These are phyloP conservation scores for Meandrina meandrites DNA, from an alignment of 92 coral and sea anemone species.

Conservation along the genomic window DNA sequence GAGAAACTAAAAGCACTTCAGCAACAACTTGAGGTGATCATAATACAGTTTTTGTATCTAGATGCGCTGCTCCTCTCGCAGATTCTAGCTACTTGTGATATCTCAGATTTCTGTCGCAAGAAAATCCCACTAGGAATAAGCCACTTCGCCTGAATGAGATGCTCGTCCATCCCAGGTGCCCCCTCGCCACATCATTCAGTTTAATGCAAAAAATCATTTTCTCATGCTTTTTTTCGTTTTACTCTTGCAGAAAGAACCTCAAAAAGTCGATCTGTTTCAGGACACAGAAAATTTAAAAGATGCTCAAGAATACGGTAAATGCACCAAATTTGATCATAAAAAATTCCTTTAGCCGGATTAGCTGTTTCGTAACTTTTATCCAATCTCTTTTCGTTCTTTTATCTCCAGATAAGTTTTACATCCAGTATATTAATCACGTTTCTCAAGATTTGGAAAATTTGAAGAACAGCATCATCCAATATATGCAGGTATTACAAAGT, in stretches of 20 bases:
- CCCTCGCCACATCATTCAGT: neutral
- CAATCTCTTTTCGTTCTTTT: neutral
- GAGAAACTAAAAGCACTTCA: conserved; percentile 67
- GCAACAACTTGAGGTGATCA: conserved; percentile 75
- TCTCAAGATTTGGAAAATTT: conserved; percentile 49
- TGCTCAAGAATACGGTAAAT: conserved; percentile 45
- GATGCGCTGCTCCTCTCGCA: neutral
- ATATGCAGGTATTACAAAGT: conserved; percentile 80
- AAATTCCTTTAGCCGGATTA: neutral
- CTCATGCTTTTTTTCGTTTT: neutral
- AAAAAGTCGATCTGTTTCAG: conserved; percentile 31
- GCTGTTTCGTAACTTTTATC: neutral
- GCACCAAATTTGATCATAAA: neutral
- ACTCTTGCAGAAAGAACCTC: conserved; percentile 28
- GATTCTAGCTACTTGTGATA: too few species aligned
- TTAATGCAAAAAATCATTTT: too few species aligned
- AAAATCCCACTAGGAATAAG: neutral
- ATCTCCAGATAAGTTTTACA: conserved; percentile 70
- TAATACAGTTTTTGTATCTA: too few species aligned
- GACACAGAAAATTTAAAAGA: conserved; percentile 33
- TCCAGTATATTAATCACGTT: conserved; percentile 63
- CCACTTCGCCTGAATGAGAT: too few species aligned
- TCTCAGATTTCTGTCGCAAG: too few species aligned
- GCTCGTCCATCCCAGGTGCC: neutral
- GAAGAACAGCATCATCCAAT: conserved; percentile 45